phyloP scores from a whole-genome alignment of 1,140 invertebrate genomes.

The Drosophila elegans region DNA sequence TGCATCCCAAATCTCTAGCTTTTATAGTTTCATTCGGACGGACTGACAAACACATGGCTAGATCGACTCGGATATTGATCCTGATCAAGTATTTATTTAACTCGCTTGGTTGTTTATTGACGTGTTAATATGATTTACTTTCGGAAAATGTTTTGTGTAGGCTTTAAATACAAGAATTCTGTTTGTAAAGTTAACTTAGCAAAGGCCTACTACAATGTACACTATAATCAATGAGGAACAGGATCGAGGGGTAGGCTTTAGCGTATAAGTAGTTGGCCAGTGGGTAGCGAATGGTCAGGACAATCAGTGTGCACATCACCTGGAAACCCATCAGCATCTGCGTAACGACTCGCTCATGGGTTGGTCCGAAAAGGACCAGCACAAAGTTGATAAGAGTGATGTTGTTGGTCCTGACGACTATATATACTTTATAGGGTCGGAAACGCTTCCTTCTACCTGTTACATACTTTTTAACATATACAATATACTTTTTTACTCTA shows the following conservation, averaged over 20 bases:
- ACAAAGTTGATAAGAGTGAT: slow-evolving; percentile 97
- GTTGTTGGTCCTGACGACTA: slow-evolving; percentile 91
- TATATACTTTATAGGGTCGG: no score
- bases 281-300: slow-evolving; percentile 96
- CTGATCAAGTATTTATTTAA: slow-evolving; percentile 1
- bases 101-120: slow-evolving; percentile 36
- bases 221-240: slow-evolving; percentile 3
- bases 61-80: no score
- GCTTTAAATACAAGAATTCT: slow-evolving; percentile 27
- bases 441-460: no score
- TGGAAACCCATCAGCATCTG: slow-evolving; percentile 92
- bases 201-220: slow-evolving; percentile 48
- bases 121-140: slow-evolving; percentile 56
- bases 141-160: slow-evolving; percentile 47
- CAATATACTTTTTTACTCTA: no score
- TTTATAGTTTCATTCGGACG: no score
- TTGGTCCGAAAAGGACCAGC: slow-evolving; percentile 93
- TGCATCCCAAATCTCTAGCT: no score
- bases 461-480: no score
- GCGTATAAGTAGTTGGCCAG: slow-evolving; percentile 95
- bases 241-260: slow-evolving; percentile 33
- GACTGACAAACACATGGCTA: no score
- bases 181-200: slow-evolving; percentile 33
- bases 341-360: slow-evolving; percentile 93
- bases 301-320: slow-evolving; percentile 90